A percentile compares a stretch with the other conserved stretches of the same genome.
phyloP scores from a whole-genome alignment of 2,797 vertebrate genomes.

The Sebastes matsubarae region DNA sequence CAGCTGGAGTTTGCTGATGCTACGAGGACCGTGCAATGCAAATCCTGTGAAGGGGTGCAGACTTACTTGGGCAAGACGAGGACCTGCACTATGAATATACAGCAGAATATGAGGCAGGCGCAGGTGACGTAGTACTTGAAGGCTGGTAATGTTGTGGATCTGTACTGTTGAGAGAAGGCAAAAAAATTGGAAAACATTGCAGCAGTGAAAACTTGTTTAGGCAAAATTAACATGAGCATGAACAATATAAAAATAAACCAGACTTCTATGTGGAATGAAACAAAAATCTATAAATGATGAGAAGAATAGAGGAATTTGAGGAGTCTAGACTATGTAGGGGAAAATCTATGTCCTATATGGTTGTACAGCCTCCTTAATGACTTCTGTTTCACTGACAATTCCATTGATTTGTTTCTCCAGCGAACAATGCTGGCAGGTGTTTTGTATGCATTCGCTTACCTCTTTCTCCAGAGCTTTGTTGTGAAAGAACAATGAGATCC shows the following conservation, averaged over 20 bases:
- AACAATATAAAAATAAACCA: neutral
- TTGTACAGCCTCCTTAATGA: neutral
- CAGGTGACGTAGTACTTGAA: slow-evolving; percentile 99
- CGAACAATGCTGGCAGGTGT: slow-evolving; percentile 3
- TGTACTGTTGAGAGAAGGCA: slow-evolving; percentile 85
- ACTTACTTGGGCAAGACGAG: slow-evolving; percentile 98
- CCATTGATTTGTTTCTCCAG: slow-evolving; percentile 22
- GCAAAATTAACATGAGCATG: neutral
- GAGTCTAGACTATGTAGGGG: neutral
- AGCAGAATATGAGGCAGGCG: slow-evolving; percentile 97
- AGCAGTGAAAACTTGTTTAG: neutral
- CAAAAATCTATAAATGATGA: neutral
- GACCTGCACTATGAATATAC: slow-evolving; percentile 96
- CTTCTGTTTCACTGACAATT: neutral
- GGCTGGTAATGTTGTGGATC: slow-evolving; percentile 93
- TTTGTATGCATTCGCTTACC: slow-evolving; percentile 80
- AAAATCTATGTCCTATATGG: neutral
- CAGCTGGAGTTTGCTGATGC: slow-evolving; percentile 43
- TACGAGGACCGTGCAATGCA: neutral
- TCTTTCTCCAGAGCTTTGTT: slow-evolving; percentile 97
- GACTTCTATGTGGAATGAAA: neutral
- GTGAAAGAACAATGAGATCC: slow-evolving; percentile 98
- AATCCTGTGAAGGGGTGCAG: neutral
- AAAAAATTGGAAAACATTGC: neutral
- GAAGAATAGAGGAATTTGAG: neutral